phyloP scores from a whole-genome alignment of 2,113 vertebrate species.

The Neoarius graeffei region DNA sequence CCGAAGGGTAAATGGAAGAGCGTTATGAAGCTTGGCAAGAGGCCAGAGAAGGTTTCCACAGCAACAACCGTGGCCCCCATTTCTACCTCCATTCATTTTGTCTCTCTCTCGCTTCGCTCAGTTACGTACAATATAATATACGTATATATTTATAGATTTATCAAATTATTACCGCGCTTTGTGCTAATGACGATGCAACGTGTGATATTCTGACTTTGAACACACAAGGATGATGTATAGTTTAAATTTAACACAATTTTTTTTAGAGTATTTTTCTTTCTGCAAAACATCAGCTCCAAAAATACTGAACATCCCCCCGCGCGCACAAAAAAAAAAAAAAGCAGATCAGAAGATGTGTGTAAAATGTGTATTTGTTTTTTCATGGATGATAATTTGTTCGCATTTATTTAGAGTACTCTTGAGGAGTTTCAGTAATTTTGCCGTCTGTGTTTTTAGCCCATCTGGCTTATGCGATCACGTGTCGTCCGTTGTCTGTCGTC shows the following conservation, averaged over 20 bases:
- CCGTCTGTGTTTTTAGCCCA: too few relatives aligned
- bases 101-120: neutral
- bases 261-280: neutral
- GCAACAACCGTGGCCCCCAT: constrained; percentile 60
- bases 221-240: neutral
- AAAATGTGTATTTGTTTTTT: too few relatives aligned
- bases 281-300: neutral
- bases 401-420: neutral
- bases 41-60: constrained; percentile 71
- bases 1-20: constrained; percentile 67
- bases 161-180: neutral
- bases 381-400: too few relatives aligned
- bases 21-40: constrained; percentile 74
- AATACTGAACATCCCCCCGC: neutral
- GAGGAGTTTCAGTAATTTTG: neutral
- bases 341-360: neutral
- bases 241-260: neutral
- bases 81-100: constrained; percentile 59
- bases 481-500: too few relatives aligned
- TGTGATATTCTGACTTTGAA: neutral
- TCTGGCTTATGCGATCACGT: too few relatives aligned
- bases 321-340: too few relatives aligned
- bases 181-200: neutral
- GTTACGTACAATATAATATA: too few relatives aligned
- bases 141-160: too few relatives aligned